Conservation (phyloP, 1,140 invertebrate species). For the Drosophila lowei region DNA sequence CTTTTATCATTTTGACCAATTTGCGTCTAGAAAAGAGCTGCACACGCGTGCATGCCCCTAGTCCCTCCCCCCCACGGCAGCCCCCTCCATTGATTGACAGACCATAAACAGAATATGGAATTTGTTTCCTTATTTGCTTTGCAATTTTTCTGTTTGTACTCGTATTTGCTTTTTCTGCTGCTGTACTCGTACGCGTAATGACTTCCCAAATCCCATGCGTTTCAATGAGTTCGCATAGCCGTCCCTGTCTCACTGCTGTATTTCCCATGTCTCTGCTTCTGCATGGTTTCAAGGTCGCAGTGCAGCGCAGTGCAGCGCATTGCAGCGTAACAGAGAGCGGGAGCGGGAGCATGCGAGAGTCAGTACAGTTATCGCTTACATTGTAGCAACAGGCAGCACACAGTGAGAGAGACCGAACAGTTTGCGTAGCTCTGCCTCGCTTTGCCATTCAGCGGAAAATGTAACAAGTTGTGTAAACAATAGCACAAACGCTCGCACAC, state of each 20-base stretch:
- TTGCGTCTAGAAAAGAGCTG: constrained; percentile 23
- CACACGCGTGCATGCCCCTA: constrained; percentile 13
- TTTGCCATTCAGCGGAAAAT: constrained; percentile 51
- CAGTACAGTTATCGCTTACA: constrained; percentile 35
- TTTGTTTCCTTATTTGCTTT: constrained; percentile 44
- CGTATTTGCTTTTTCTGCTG: constrained; percentile 26
- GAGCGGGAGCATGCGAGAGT: neutral
- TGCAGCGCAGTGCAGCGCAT: constrained; percentile 2
- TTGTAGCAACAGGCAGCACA: constrained; percentile 20
- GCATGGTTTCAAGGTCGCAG: constrained; percentile 57
- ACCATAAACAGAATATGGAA: constrained; percentile 21
- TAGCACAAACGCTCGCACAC: constrained; percentile 9
- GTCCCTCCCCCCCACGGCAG: neutral
- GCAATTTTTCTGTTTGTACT: constrained; percentile 7
- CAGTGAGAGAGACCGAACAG: constrained; percentile 5
- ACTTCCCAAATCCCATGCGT: constrained; percentile 41
- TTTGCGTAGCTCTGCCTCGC: constrained; percentile 1
- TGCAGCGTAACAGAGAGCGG: no score
- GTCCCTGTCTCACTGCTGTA: constrained; percentile 1
- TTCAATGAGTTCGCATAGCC: constrained; percentile 25
- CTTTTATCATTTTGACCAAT: constrained; percentile 18
- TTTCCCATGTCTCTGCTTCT: constrained; percentile 34
- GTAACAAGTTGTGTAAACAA: constrained; percentile 72
- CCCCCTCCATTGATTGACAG: neutral
- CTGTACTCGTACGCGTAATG: constrained; percentile 9